These are phyloP conservation scores for Aporophyla lueneburgensis DNA, from an alignment of 2,888 invertebrate species.

Conservation along the genomic window DNA sequence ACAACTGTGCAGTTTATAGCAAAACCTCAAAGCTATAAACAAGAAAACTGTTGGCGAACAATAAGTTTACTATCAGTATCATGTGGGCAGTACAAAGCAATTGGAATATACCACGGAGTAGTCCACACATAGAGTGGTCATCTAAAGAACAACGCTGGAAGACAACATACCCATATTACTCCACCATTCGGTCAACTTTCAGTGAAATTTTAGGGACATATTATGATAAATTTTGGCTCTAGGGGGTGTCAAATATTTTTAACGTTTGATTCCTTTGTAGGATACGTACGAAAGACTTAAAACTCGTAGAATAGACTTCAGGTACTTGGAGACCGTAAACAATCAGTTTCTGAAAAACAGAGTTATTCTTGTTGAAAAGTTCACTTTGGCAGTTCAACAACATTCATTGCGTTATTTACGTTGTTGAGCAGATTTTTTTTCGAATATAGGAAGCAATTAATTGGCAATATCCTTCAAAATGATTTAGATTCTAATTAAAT, in stretches of 20 bases:
- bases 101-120: conserved; percentile 27
- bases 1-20: conserved; percentile 58
- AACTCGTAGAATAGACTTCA: background rate
- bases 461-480: too few relatives aligned
- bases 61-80: conserved; percentile 68
- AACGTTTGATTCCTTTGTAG: background rate
- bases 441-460: too few relatives aligned
- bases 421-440: too few relatives aligned
- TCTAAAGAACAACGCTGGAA: background rate
- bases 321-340: background rate
- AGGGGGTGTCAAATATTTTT: background rate
- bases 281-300: too few relatives aligned
- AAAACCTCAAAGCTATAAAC: conserved; percentile 66
- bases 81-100: conserved; percentile 67
- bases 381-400: too few relatives aligned
- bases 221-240: background rate
- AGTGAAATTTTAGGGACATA: background rate
- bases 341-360: too few relatives aligned
- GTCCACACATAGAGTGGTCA: conserved; percentile 1
- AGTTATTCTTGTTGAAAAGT: background rate
- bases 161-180: background rate
- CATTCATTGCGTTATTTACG: too few relatives aligned
- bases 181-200: background rate
- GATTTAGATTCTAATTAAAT: too few relatives aligned
- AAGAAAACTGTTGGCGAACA: conserved; percentile 68